Conservation (phyloP, 1,140 invertebrate genomes). For the Cydia splendana region DNA sequence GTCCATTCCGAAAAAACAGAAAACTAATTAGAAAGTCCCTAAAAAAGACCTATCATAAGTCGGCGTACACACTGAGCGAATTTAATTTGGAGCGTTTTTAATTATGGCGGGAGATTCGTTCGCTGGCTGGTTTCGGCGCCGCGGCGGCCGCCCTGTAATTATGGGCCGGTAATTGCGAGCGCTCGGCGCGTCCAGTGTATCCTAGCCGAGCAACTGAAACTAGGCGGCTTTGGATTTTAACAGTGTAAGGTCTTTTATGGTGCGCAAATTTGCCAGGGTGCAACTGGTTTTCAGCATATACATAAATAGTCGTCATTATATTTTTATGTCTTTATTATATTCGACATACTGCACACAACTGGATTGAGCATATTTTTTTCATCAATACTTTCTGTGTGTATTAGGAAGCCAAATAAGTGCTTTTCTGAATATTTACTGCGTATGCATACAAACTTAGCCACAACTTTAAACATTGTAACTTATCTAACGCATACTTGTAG, state of each 20-base stretch:
- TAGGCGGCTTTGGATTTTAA: constrained; percentile 48
- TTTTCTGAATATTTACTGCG: too few relatives aligned
- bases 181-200: constrained; percentile 52
- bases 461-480: too few relatives aligned
- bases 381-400: too few relatives aligned
- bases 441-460: too few relatives aligned
- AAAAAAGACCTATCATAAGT: constrained; percentile 78
- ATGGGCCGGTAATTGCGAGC: constrained; percentile 72
- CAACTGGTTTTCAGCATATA: too few relatives aligned
- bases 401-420: too few relatives aligned
- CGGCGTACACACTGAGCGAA: constrained; percentile 73
- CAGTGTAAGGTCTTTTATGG: not conserved
- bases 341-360: too few relatives aligned
- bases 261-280: not conserved
- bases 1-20: constrained; percentile 54
- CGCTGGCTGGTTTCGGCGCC: constrained; percentile 72
- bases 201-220: constrained; percentile 60
- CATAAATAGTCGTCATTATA: too few relatives aligned
- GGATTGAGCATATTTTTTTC: too few relatives aligned
- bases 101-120: constrained; percentile 70
- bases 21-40: constrained; percentile 77
- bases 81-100: constrained; percentile 79
- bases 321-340: too few relatives aligned
- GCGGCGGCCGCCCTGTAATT: constrained; percentile 75
- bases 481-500: too few relatives aligned